phyloP scores from a whole-genome alignment of 1,140 invertebrate species.

The Ips typographus region DNA sequence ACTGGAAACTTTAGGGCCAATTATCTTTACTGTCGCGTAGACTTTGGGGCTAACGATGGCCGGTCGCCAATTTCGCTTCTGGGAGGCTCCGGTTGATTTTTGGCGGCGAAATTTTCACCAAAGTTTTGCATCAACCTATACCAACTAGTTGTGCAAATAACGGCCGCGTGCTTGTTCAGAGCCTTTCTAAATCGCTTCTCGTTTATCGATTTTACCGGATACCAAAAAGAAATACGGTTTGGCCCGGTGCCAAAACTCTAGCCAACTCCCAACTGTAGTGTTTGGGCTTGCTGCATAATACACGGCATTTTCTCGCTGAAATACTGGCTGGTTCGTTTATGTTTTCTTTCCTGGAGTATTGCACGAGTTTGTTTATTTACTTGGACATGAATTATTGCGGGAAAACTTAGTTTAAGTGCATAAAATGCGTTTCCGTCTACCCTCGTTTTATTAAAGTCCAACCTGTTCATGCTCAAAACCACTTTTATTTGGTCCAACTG shows the following conservation, averaged over 20 bases:
- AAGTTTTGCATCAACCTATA: not conserved
- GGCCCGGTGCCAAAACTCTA: constrained; percentile 29
- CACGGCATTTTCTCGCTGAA: constrained; percentile 23
- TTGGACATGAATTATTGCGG: constrained; percentile 1
- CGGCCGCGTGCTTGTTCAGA: constrained; percentile 17
- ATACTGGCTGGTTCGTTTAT: constrained; percentile 13
- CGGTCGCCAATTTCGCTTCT: constrained; percentile 3
- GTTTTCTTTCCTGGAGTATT: constrained; percentile 13
- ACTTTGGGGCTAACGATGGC: constrained; percentile 6
- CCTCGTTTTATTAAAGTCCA: not conserved
- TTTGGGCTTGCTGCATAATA: constrained; percentile 21
- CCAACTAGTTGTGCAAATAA: constrained; percentile 19
- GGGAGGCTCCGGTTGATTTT: constrained; percentile 1
- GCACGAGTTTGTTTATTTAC: constrained; percentile 5
- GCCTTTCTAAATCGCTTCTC: constrained; percentile 7
- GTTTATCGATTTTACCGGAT: constrained; percentile 30
- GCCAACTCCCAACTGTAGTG: constrained; percentile 23
- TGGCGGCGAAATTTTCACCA: not conserved
- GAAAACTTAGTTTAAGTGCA: constrained; percentile 6
- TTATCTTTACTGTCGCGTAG: constrained; percentile 3
- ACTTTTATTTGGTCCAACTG: no score
- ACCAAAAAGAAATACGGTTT: constrained; percentile 26
- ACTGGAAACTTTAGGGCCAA: constrained; percentile 18
- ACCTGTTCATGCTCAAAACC: not conserved
- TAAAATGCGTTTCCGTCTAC: constrained; percentile 3